These are phyloP conservation scores for Artemia franciscana DNA, from an alignment of 1,140 invertebrate species.

Conservation along the genomic window DNA sequence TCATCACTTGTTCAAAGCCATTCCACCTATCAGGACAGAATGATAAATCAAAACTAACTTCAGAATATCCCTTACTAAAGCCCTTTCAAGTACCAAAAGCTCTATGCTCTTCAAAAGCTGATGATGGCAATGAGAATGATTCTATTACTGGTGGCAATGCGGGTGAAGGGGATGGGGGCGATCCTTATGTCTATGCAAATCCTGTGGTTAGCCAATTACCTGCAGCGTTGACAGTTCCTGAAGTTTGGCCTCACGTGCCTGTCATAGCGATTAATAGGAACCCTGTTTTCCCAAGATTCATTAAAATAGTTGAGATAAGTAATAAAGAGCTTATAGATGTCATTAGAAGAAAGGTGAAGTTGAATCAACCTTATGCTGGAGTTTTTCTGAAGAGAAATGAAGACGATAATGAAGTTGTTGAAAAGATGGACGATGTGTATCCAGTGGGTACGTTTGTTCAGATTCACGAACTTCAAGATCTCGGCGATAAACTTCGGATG, in stretches of 20 bases:
- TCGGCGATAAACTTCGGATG: constrained; percentile 69
- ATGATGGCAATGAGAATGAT: background rate
- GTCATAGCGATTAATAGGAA: constrained; percentile 79
- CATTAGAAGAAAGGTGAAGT: constrained; percentile 72
- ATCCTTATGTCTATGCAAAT: background rate
- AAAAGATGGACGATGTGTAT: constrained; percentile 66
- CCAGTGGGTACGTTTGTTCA: constrained; percentile 86
- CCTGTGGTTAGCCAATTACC: constrained; percentile 26
- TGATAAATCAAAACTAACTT: no score
- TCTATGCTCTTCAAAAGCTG: background rate
- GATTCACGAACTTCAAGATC: constrained; percentile 89
- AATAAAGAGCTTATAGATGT: constrained; percentile 72
- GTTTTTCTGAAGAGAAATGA: constrained; percentile 87
- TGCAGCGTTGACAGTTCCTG: constrained; percentile 78
- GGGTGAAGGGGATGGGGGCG: background rate
- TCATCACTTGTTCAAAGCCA: no score
- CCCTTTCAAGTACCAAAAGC: background rate
- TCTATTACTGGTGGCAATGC: background rate
- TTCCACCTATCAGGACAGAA: no score
- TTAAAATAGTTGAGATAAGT: constrained; percentile 83
- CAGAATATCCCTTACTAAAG: no score
- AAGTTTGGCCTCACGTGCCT: constrained; percentile 84
- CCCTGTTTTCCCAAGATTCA: constrained; percentile 93
- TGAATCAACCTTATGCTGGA: constrained; percentile 92
- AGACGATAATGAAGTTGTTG: constrained; percentile 67